Conservation (phyloP, 2,888 invertebrate species). For the Calameuta idolon region DNA sequence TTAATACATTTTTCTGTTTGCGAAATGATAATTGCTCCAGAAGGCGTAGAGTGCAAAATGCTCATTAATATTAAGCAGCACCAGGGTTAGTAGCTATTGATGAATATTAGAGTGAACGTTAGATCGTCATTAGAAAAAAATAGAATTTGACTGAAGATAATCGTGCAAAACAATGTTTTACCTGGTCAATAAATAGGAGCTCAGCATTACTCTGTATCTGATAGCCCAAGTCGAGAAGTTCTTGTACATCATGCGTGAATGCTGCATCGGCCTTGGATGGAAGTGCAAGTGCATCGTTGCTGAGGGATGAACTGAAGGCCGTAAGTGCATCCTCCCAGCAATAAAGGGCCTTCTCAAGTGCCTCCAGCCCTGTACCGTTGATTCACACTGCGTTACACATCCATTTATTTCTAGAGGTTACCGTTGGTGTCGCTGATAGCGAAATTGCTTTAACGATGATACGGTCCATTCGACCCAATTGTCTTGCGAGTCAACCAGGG, state of each 20-base stretch:
- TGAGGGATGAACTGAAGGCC: slow-evolving; percentile 76
- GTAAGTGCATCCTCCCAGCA: slow-evolving; percentile 96
- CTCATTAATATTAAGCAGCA: not conserved
- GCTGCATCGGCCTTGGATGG: slow-evolving; percentile 88
- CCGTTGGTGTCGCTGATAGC: slow-evolving; percentile 26
- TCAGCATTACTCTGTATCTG: slow-evolving; percentile 89
- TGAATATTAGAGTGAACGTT: not conserved
- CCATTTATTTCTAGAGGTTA: slow-evolving; percentile 35
- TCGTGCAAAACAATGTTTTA: slow-evolving; percentile 30
- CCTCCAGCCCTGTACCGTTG: slow-evolving; percentile 83
- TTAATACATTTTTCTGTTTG: slow-evolving; percentile 34
- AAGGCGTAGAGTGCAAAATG: not conserved
- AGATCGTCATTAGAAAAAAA: not conserved
- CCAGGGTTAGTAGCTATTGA: not conserved
- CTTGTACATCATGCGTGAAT: slow-evolving; percentile 76
- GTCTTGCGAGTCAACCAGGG: slow-evolving; percentile 1
- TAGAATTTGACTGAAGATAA: not conserved
- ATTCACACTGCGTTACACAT: slow-evolving; percentile 36
- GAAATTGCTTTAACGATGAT: slow-evolving; percentile 32
- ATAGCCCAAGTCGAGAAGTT: slow-evolving; percentile 84
- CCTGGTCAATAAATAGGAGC: slow-evolving; percentile 84
- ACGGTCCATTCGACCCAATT: slow-evolving; percentile 11
- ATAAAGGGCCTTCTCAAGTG: slow-evolving; percentile 89
- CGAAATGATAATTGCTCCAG: slow-evolving; percentile 38
- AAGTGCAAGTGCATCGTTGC: slow-evolving; percentile 75